These are phyloP conservation scores for Clarias platycephalus DNA, from an alignment of 2,797 vertebrate genomes.

Conservation along the genomic window DNA sequence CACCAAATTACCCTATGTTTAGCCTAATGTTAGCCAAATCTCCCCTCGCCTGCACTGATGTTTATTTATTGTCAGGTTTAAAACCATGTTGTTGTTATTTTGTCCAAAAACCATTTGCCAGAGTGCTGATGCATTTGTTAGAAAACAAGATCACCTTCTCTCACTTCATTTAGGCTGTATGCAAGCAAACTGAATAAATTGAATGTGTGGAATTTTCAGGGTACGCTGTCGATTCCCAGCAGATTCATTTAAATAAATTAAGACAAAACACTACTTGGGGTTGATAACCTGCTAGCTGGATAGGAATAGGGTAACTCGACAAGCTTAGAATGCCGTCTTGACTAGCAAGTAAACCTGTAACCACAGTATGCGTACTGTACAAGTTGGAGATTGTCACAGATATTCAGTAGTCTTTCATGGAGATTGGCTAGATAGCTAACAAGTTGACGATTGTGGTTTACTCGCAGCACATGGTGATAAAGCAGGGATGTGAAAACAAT, in stretches of 20 bases:
- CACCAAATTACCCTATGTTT: neutral
- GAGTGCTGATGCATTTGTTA: neutral
- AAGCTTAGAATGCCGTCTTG: neutral
- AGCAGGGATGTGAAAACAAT: neutral
- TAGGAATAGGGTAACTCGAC: neutral
- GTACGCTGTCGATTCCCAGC: neutral
- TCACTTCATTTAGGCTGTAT: neutral
- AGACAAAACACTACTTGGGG: neutral
- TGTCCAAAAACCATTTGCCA: neutral
- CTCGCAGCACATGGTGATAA: neutral
- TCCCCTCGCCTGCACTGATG: neutral
- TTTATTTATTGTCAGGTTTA: neutral
- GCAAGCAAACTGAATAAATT: neutral
- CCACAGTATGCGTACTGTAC: no score
- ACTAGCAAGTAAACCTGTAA: neutral
- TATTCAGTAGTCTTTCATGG: neutral
- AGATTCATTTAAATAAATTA: neutral
- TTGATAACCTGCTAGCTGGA: neutral
- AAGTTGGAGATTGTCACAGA: no score
- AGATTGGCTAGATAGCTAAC: neutral
- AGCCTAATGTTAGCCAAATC: neutral
- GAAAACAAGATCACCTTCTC: neutral
- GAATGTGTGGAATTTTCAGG: neutral
- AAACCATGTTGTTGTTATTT: neutral
- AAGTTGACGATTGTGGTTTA: neutral